Evolutionary conservation across 2,113 vertebrate species (phyloP).

Genomic region (Dicrurus megarhynchus): DNA sequence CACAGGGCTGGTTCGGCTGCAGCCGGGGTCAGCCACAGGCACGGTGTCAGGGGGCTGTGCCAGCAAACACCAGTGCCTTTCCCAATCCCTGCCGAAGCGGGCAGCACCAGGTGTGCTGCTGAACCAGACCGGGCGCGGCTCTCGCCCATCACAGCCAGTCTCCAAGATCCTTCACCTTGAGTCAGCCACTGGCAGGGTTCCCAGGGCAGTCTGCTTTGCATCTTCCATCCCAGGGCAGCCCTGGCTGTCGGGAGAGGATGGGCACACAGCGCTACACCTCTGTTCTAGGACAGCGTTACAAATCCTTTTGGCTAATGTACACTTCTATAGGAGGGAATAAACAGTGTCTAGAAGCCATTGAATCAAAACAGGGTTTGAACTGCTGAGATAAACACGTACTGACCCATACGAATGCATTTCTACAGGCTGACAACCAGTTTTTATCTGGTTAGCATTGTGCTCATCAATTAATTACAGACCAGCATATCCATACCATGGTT

Average conservation of each 20-base stretch:
- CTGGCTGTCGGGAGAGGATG: neutral
- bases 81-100: too few relatives aligned
- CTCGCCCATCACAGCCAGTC: too few relatives aligned
- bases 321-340: neutral
- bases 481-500: neutral
- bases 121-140: too few relatives aligned
- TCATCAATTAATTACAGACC: slow-evolving; percentile 36
- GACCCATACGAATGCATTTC: neutral
- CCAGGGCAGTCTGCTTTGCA: neutral
- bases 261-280: neutral
- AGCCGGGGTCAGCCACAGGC: too few relatives aligned
- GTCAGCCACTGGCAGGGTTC: too few relatives aligned
- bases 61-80: too few relatives aligned
- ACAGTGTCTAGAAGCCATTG: neutral
- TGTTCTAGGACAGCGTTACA: neutral
- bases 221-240: neutral
- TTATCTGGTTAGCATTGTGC: neutral
- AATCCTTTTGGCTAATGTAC: neutral
- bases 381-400: neutral
- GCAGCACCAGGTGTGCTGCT: too few relatives aligned
- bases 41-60: too few relatives aligned
- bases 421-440: neutral
- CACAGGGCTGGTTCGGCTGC: too few relatives aligned
- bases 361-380: neutral
- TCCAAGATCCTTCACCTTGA: too few relatives aligned